Base-by-base conservation (phyloP, 2,888 invertebrate species). In the Eutolmus rufibarbis region DNA sequence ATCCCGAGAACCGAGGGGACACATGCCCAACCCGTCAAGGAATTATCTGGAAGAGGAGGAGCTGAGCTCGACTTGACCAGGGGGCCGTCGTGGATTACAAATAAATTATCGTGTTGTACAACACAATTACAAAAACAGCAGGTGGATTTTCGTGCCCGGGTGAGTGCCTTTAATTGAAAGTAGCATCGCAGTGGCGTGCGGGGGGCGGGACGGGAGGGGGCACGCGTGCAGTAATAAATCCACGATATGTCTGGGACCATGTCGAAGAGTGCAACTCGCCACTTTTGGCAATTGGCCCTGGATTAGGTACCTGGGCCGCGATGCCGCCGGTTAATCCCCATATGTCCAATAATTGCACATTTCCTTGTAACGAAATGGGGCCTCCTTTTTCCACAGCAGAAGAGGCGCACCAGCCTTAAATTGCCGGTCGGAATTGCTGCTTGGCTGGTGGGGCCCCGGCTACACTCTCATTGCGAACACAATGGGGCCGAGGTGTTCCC, bases 81-180 rank as follows among this genome's bases (percentile, higher is more conserved):
- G 74, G 74, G 74, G 28, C 74, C 85, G 85, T 74, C 74, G 43
- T 85, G 86, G 78, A 78, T 86, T 86, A 86, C 74, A 87, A 87
- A 87, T 87, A 87, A 87, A 87, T 87, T 87, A 87, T 87, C 81
- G 43, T 87, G 87, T 87, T 87, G 87, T 87, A 87, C 81, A 87
- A 87, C 81, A 87, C 87, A 87, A 87, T 87, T 87, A 87, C 81
- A 87, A 87, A 81, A 87, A 74, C 87, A 87, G 87, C 87, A 87
- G 87, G 87, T 87, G 87, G 74, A 87, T 66, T 23, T 23, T 81
- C 74, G 57, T 86, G 43, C 57, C 46, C 34, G 74, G 19, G 28
- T 23, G 81, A 81, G 87, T 74, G 74, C 31, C 66, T 81, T 87
- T 79, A 87, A 87, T 81, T 87, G 87, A 87, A 87, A 87, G 87